phyloP scores from a whole-genome alignment of 2,797 vertebrate species.

The Siniperca undulata region DNA sequence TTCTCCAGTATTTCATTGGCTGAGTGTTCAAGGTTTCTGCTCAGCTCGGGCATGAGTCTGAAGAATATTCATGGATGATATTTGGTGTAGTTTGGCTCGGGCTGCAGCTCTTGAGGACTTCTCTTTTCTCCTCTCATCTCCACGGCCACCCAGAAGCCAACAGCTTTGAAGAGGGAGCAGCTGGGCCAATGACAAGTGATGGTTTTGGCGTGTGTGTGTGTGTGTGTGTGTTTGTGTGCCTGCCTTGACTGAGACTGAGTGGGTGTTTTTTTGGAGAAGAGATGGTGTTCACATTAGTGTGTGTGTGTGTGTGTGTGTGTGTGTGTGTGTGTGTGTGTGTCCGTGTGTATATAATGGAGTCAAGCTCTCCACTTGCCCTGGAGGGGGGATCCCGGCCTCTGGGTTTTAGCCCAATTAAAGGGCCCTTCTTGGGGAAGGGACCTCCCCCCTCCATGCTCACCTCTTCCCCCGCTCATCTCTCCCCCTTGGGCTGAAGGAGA shows the following conservation, averaged over 20 bases:
- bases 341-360: constrained; percentile 59
- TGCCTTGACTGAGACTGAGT: constrained; percentile 56
- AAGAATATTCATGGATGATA: constrained; percentile 59
- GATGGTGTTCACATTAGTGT: constrained; percentile 63
- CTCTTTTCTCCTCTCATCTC: constrained; percentile 66
- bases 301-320: constrained; percentile 28
- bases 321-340: constrained; percentile 32
- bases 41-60: constrained; percentile 29
- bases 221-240: constrained; percentile 47
- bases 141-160: constrained; percentile 79
- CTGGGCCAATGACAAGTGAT: constrained; percentile 82
- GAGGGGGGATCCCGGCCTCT: constrained; percentile 58
- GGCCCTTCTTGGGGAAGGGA: constrained; percentile 43
- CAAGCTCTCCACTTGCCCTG: constrained; percentile 65
- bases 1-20: constrained; percentile 34
- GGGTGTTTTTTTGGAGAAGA: constrained; percentile 59
- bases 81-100: constrained; percentile 61
- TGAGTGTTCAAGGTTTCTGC: constrained; percentile 35
- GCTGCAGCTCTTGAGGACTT: constrained; percentile 65
- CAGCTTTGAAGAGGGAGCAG: constrained; percentile 80
- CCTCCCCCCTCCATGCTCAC: constrained; percentile 35
- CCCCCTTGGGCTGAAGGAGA: constrained; percentile 40
- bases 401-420: constrained; percentile 69
- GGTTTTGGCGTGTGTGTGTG: constrained; percentile 69
- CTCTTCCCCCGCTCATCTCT: constrained; percentile 26